A percentile compares a stretch with the other conserved stretches of the same genome.
phyloP scores from a whole-genome alignment of 2,888 invertebrate species.

The Ennomos fuscantarius region DNA sequence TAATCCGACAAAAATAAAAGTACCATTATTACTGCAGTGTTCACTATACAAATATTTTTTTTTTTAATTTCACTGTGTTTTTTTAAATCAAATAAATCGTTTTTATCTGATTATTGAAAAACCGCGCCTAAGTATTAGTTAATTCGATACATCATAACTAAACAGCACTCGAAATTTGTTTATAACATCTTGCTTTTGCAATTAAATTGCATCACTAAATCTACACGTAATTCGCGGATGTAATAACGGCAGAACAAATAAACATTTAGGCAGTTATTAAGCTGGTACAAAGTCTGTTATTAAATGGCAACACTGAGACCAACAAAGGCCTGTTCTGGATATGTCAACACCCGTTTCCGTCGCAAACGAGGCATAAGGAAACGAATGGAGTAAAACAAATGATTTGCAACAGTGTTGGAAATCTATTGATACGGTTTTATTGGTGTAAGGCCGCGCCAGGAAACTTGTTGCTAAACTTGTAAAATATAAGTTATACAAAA shows the following conservation, averaged over 20 bases:
- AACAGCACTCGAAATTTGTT: neutral
- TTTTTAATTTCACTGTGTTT: too few relatives aligned
- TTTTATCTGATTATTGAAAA: too few relatives aligned
- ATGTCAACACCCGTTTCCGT: conserved; percentile 72
- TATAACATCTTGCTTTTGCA: neutral
- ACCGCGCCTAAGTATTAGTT: neutral
- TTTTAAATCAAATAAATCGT: too few relatives aligned
- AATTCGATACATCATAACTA: neutral
- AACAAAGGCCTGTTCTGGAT: conserved; percentile 77
- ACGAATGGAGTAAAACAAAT: conserved; percentile 64
- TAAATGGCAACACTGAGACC: conserved; percentile 50
- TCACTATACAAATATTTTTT: too few relatives aligned
- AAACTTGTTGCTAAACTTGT: neutral
- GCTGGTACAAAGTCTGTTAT: conserved; percentile 38
- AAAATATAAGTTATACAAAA: neutral
- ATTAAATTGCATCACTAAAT: conserved; percentile 15
- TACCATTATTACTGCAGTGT: too few relatives aligned
- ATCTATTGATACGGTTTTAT: conserved; percentile 25
- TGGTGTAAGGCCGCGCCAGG: conserved; percentile 3
- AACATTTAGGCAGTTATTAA: conserved; percentile 23
- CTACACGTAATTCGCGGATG: conserved; percentile 16
- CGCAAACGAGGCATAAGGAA: conserved; percentile 66
- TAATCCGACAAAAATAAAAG: too few relatives aligned
- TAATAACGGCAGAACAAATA: conserved; percentile 25
- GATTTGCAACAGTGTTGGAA: conserved; percentile 65